These are phyloP conservation scores for Pluvialis apricaria DNA, from an alignment of 2,113 vertebrate genomes.

Conservation along the genomic window DNA sequence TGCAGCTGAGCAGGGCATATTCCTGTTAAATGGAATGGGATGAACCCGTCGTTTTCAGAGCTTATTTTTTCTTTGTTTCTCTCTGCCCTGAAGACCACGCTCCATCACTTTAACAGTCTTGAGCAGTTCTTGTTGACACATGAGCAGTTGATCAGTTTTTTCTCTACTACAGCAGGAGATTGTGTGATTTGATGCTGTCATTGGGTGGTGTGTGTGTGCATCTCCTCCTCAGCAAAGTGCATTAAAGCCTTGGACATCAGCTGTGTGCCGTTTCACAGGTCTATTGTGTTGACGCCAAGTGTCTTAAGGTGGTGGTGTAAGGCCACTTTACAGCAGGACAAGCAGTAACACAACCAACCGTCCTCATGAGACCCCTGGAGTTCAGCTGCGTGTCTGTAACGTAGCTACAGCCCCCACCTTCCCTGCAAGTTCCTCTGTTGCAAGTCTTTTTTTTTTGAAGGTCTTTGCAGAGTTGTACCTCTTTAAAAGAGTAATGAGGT, in stretches of 20 bases:
- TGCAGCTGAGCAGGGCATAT: neutral
- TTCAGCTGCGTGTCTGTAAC: neutral
- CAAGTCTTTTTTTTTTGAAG: neutral
- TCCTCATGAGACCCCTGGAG: neutral
- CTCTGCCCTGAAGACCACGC: neutral
- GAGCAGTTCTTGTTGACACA: neutral
- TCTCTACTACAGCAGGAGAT: neutral
- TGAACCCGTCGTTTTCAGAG: neutral
- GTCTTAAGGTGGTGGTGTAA: neutral
- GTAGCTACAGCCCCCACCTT: neutral
- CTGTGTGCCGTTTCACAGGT: neutral
- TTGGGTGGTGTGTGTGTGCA: neutral
- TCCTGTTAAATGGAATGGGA: neutral
- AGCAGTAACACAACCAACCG: neutral
- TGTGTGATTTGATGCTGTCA: neutral
- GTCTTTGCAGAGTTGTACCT: neutral
- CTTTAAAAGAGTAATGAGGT: conserved; percentile 18
- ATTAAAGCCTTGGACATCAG: neutral
- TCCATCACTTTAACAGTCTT: neutral
- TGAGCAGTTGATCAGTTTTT: neutral
- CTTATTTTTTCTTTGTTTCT: neutral
- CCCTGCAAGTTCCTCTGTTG: neutral
- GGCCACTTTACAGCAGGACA: neutral
- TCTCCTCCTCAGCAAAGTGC: neutral
- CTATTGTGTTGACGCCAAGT: rapidly evolving